Conservation (phyloP, 2,888 invertebrate genomes). For the Drosophila silvestris region DNA sequence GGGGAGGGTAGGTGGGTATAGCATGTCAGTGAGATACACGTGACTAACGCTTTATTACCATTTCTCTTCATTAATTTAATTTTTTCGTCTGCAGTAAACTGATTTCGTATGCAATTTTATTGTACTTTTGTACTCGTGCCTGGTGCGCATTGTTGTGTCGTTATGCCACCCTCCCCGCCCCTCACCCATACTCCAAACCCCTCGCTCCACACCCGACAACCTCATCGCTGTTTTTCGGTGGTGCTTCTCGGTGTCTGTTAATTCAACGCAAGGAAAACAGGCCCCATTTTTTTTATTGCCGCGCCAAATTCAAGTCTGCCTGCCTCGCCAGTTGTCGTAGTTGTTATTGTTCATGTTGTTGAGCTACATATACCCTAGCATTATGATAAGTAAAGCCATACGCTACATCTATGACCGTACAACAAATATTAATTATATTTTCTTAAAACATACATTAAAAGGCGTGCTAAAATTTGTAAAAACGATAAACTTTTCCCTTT, state of each 20-base stretch:
- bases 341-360: conserved; percentile 27
- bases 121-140: conserved; percentile 81
- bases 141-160: conserved; percentile 79
- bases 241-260: conserved; percentile 69
- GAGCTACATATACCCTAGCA: conserved; percentile 35
- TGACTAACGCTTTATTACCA: conserved; percentile 81
- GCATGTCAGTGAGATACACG: conserved; percentile 64
- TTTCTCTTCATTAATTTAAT: conserved; percentile 80
- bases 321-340: conserved; percentile 47
- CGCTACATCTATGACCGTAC: background rate
- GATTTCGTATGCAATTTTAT: conserved; percentile 81
- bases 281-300: conserved; percentile 73
- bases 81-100: conserved; percentile 81
- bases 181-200: conserved; percentile 1
- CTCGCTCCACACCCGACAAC: background rate
- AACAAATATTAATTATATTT: background rate
- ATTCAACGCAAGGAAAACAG: conserved; percentile 65
- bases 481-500: background rate
- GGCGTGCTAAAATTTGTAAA: background rate
- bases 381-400: background rate
- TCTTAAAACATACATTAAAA: background rate
- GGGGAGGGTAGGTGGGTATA: conserved; percentile 3
- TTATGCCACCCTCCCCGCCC: conserved; percentile 46
- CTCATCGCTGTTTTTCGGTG: conserved; percentile 44
- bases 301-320: conserved; percentile 79